phyloP scores from a whole-genome alignment of 1,140 invertebrate genomes.

The Wiebesia pumilae region DNA sequence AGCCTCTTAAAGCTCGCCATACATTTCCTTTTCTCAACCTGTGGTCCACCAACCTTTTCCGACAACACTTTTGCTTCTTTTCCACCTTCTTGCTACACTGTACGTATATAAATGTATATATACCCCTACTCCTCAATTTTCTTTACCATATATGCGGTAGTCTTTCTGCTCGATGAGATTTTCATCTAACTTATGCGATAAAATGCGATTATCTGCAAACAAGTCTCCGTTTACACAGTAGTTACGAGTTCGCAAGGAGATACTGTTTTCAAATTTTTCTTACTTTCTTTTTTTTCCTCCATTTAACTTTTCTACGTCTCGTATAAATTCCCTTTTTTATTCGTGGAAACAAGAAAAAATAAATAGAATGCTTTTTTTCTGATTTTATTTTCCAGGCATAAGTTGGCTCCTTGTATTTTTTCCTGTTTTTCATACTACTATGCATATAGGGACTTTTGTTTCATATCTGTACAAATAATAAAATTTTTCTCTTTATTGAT shows the following conservation, averaged over 20 bases:
- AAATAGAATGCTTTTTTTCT: neutral
- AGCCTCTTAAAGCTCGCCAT: constrained; percentile 48
- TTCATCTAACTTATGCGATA: constrained; percentile 59
- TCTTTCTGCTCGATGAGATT: constrained; percentile 48
- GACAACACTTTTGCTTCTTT: neutral
- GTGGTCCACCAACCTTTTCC: neutral
- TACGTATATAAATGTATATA: neutral
- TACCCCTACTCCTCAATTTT: neutral
- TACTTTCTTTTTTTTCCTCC: neutral
- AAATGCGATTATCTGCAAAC: constrained; percentile 56
- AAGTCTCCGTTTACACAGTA: neutral
- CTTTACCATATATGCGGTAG: neutral
- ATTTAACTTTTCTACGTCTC: neutral
- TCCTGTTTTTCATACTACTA: neutral
- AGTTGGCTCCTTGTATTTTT: constrained; percentile 28
- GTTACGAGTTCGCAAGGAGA: neutral
- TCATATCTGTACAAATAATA: too few relatives aligned
- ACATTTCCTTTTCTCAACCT: neutral
- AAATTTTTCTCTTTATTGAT: too few relatives aligned
- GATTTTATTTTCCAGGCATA: constrained; percentile 26
- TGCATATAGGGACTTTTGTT: neutral
- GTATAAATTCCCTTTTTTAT: neutral
- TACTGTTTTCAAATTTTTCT: neutral
- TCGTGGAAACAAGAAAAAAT: neutral
- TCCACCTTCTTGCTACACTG: neutral